A percentile compares a stretch with the other conserved stretches of the same genome.
These are phyloP conservation scores for Andrena minutula DNA, from an alignment of 2,888 invertebrate genomes.

Conservation along the genomic window DNA sequence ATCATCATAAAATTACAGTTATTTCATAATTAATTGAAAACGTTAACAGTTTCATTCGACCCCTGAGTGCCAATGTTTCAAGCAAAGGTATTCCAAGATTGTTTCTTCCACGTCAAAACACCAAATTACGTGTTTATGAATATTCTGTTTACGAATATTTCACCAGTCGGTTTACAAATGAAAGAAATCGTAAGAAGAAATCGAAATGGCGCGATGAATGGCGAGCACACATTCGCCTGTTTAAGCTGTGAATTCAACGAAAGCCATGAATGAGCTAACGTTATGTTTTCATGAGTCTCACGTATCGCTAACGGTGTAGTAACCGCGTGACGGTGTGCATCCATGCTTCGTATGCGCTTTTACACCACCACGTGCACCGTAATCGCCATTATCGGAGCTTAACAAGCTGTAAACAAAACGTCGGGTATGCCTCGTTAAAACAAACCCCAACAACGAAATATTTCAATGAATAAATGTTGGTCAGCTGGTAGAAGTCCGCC, in stretches of 20 bases:
- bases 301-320: conserved; percentile 65
- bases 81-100: background rate
- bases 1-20: too few relatives aligned
- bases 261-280: conserved; percentile 64
- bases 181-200: conserved; percentile 20
- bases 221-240: conserved; percentile 50
- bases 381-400: conserved; percentile 47
- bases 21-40: too few relatives aligned
- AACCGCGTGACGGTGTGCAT: conserved; percentile 30
- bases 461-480: conserved; percentile 18
- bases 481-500: background rate
- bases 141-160: background rate
- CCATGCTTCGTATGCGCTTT: conserved; percentile 51
- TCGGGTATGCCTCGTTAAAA: conserved; percentile 23
- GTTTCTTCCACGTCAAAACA: background rate
- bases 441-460: conserved; percentile 23
- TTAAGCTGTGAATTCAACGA: conserved; percentile 71
- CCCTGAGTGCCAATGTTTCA: too few relatives aligned
- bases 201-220: conserved; percentile 30
- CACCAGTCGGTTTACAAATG: background rate
- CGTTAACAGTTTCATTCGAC: too few relatives aligned
- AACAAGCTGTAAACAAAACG: conserved; percentile 58
- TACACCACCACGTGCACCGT: conserved; percentile 34
- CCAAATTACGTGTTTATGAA: background rate
- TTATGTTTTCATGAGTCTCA: conserved; percentile 74